Percentiles rank a stretch among this genome's conserved stretches.
Conservation (phyloP, 2,888 invertebrate species). For the Tanypteryx hageni region DNA sequence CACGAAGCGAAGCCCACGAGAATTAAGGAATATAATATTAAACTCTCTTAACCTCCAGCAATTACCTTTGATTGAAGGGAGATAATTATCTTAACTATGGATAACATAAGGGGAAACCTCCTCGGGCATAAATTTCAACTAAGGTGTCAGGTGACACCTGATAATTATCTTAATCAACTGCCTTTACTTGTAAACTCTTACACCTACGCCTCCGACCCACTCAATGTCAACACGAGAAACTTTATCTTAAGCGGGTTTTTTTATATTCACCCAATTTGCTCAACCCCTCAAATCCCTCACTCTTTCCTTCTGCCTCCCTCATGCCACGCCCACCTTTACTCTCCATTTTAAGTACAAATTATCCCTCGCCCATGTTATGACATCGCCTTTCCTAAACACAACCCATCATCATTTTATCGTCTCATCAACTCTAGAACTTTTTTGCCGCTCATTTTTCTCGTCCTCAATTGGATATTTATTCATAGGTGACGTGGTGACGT, state of each 20-base stretch:
- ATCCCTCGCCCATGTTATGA: neutral
- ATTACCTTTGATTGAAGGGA: neutral
- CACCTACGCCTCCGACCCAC: neutral
- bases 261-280: neutral
- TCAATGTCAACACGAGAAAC: neutral
- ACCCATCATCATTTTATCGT: neutral
- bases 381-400: neutral
- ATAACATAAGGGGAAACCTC: neutral
- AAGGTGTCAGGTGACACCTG: neutral
- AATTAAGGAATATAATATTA: no score
- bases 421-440: neutral
- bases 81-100: neutral
- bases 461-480: neutral
- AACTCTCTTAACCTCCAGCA: no score
- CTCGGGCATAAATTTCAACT: neutral
- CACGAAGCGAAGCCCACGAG: no score
- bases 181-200: neutral
- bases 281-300: no score
- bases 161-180: slow-evolving; percentile 19
- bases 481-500: neutral
- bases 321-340: neutral
- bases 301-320: neutral
- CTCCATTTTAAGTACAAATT: neutral
- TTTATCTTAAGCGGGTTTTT: neutral
- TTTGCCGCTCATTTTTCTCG: neutral